Evolutionary conservation across 2,797 vertebrate species (phyloP).

Genomic region (Carapus acus): DNA sequence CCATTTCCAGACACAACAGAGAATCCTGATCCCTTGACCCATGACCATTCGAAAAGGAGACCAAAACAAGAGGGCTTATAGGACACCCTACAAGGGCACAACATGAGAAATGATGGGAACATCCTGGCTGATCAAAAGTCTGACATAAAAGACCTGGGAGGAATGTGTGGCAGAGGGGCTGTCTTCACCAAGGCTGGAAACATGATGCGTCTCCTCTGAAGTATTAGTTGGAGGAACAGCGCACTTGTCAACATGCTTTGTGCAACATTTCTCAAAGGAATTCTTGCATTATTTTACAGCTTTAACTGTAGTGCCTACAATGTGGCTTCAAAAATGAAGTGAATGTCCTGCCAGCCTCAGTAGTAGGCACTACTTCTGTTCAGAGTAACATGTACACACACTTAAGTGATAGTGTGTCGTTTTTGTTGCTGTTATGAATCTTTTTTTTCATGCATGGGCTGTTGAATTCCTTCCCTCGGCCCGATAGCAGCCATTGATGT

Average conservation of each 20-base stretch:
- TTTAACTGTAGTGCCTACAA: constrained; percentile 13
- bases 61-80: constrained; percentile 14
- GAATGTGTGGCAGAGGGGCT: constrained; percentile 33
- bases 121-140: constrained; percentile 39
- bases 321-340: too few species aligned
- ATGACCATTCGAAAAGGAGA: neutral
- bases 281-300: constrained; percentile 18
- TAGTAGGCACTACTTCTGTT: too few species aligned
- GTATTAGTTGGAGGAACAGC: constrained; percentile 37
- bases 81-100: constrained; percentile 14
- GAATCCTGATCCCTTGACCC: neutral
- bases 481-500: constrained; percentile 33
- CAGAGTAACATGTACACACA: too few species aligned
- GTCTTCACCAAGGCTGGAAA: too few species aligned
- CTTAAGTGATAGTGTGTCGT: too few species aligned
- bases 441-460: constrained; percentile 14
- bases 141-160: constrained; percentile 29
- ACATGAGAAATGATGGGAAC: constrained; percentile 42
- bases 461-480: constrained; percentile 30
- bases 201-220: too few species aligned
- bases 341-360: too few species aligned
- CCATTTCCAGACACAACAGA: neutral
- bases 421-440: constrained; percentile 23
- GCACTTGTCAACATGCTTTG: too few species aligned
- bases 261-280: constrained; percentile 4